phyloP scores from a whole-genome alignment of 2,113 vertebrate genomes.

The Pteronura brasiliensis region DNA sequence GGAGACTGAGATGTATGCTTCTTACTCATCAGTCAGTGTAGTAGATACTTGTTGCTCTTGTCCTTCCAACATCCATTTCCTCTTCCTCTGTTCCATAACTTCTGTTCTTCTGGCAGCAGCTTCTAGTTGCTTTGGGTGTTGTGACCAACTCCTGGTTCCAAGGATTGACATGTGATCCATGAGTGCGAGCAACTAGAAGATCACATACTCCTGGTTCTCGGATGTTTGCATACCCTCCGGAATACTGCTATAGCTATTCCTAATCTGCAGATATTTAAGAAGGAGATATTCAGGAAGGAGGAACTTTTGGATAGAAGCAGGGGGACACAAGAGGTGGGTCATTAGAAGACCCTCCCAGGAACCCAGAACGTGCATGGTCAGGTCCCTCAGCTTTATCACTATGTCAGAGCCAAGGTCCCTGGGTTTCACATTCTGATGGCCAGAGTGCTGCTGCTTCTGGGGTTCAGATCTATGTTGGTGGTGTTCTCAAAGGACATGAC shows the following conservation, averaged over 20 bases:
- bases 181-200: neutral
- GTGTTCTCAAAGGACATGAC: neutral
- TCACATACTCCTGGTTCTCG: neutral
- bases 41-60: neutral
- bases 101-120: neutral
- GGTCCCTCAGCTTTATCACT: neutral
- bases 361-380: neutral
- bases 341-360: neutral
- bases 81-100: neutral
- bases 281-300: neutral
- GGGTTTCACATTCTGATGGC: neutral
- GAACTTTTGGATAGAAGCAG: neutral
- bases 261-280: neutral
- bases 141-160: neutral
- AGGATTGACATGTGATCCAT: neutral
- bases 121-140: neutral
- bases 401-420: neutral
- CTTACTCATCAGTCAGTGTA: neutral
- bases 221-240: neutral
- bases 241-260: neutral
- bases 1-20: neutral
- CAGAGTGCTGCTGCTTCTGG: neutral
- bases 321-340: neutral
- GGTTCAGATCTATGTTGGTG: neutral
- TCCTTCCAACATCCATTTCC: too few species aligned